These are phyloP conservation scores for Rhynchophorus ferrugineus DNA, from an alignment of 1,140 invertebrate species.

Conservation along the genomic window DNA sequence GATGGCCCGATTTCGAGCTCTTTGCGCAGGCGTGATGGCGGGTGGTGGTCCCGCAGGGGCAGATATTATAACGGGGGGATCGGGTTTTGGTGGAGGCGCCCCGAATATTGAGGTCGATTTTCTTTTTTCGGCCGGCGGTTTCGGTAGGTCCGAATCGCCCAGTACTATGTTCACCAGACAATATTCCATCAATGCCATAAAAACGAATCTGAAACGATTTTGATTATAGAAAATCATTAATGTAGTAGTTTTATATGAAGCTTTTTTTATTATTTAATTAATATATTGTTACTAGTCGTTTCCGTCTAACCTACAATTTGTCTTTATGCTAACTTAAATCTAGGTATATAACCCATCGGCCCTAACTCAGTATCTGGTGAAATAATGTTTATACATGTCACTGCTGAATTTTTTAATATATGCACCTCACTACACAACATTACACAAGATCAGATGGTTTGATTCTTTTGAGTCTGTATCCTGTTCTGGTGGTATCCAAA, in stretches of 20 bases:
- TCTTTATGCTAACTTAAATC: no score
- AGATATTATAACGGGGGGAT: slow-evolving; percentile 28
- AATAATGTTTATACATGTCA: no score
- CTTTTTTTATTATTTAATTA: no score
- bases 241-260: not conserved
- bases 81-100: slow-evolving; percentile 39
- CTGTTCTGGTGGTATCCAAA: no score
- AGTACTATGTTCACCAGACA: slow-evolving; percentile 85
- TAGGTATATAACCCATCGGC: no score
- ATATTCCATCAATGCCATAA: slow-evolving; percentile 91
- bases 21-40: slow-evolving; percentile 49
- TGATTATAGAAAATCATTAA: not conserved
- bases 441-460: no score
- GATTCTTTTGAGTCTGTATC: no score
- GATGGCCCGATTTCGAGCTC: slow-evolving; percentile 65
- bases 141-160: slow-evolving; percentile 58
- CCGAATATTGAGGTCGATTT: slow-evolving; percentile 44
- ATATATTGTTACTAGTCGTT: no score
- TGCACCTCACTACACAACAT: no score
- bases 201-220: slow-evolving; percentile 63
- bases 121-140: slow-evolving; percentile 44
- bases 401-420: no score
- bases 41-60: slow-evolving; percentile 17
- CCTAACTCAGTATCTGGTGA: no score
- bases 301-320: no score